Conservation (phyloP, 2,113 vertebrate genomes). For the Gnathonemus longibarbis region DNA sequence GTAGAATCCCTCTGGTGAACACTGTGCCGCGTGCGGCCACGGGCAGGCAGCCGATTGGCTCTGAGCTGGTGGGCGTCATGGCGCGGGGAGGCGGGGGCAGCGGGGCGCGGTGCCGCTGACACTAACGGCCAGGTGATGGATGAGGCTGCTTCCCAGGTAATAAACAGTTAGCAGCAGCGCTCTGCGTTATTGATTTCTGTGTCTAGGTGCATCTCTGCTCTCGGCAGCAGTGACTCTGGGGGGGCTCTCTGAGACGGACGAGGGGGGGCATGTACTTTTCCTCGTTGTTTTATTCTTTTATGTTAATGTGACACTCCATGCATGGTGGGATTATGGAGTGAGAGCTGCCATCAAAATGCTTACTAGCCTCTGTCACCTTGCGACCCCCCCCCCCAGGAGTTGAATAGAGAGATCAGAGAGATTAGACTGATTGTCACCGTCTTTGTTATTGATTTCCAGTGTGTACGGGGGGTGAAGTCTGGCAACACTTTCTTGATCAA, state of each 20-base stretch:
- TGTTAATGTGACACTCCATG: conserved; percentile 49
- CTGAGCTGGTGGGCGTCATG: neutral
- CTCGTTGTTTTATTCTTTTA: conserved; percentile 45
- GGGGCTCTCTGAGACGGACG: conserved; percentile 60
- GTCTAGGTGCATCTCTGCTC: conserved; percentile 56
- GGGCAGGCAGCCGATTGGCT: conserved; percentile 5
- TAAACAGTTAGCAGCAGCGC: conserved; percentile 55
- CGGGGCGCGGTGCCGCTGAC: conserved; percentile 43
- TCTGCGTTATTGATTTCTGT: conserved; percentile 56
- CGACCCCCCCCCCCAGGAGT: neutral
- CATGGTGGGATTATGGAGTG: conserved; percentile 24
- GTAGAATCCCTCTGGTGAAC: neutral
- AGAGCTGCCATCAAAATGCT: conserved; percentile 13
- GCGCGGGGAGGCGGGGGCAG: neutral
- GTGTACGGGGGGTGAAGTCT: neutral
- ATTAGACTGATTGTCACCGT: conserved; percentile 46
- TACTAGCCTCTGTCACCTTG: neutral
- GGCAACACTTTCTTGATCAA: conserved; percentile 15
- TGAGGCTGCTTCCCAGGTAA: conserved; percentile 53
- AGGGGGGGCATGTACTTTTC: conserved; percentile 53
- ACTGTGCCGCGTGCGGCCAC: neutral
- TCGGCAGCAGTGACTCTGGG: conserved; percentile 19
- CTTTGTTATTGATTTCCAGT: conserved; percentile 52
- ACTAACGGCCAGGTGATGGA: conserved; percentile 65
- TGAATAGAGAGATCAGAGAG: conserved; percentile 37